Conservation (phyloP, 2,113 vertebrate genomes). For the Trichomycterus rosablanca region DNA sequence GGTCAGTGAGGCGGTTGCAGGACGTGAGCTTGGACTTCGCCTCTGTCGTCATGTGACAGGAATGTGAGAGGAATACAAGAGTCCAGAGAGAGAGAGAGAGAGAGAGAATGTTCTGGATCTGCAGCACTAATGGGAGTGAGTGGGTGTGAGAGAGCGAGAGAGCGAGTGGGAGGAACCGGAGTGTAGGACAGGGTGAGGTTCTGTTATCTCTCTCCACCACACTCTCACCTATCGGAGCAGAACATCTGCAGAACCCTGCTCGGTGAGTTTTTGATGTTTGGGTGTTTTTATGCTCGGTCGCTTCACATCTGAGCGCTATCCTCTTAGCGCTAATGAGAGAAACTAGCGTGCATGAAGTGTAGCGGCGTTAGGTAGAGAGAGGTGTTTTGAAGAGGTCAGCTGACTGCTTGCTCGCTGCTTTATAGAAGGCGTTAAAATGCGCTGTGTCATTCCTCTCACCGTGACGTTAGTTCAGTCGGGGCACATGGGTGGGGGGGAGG, state of each 20-base stretch:
- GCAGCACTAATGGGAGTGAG: conserved; percentile 12
- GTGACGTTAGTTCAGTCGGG: background rate
- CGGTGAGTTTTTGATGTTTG: too few species aligned
- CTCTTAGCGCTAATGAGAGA: too few species aligned
- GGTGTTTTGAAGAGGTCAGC: too few species aligned
- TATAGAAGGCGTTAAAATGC: too few species aligned
- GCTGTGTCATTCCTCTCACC: too few species aligned
- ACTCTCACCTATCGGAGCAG: conserved; percentile 22
- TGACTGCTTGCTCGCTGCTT: too few species aligned
- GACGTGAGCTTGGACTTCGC: conserved; percentile 27
- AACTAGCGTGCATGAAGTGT: too few species aligned
- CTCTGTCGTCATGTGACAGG: conserved; percentile 33
- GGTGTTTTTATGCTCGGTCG: too few species aligned
- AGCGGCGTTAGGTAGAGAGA: too few species aligned
- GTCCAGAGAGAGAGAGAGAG: conserved; percentile 6
- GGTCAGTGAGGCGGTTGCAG: conserved; percentile 13
- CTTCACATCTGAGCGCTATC: too few species aligned
- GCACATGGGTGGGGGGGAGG: too few species aligned
- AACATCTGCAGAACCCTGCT: conserved; percentile 24
- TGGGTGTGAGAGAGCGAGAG: conserved; percentile 9
- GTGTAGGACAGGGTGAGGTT: conserved; percentile 17
- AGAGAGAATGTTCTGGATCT: conserved; percentile 40
- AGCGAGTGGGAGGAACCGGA: conserved; percentile 10
- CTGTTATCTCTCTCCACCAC: conserved; percentile 50
- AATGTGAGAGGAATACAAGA: conserved; percentile 28